Percentiles rank a stretch among this genome's conserved stretches.
phyloP scores from a whole-genome alignment of 2,888 invertebrate genomes.

The Xestobium rufovillosum region DNA sequence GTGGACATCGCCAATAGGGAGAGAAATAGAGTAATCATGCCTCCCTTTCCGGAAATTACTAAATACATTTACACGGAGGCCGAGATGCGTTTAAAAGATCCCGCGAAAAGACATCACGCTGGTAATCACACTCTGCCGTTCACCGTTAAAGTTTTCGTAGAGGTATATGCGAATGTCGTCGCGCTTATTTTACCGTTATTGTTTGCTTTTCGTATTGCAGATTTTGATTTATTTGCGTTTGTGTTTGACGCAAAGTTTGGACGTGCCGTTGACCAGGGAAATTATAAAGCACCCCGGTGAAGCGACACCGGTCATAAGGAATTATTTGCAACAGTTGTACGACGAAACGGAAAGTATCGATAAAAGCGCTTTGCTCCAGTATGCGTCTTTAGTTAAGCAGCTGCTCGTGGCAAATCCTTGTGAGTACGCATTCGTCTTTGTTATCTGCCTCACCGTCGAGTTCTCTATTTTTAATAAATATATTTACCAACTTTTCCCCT shows the following conservation, averaged over 20 bases:
- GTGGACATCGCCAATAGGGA: conserved; percentile 39
- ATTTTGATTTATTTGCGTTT: conserved; percentile 71
- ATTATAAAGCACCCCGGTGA: conserved; percentile 56
- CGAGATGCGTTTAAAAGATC: conserved; percentile 53
- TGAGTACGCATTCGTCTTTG: too few species aligned
- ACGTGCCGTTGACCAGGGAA: conserved; percentile 48
- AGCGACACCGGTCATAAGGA: conserved; percentile 57
- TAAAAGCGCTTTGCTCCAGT: conserved; percentile 56
- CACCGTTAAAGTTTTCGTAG: conserved; percentile 61
- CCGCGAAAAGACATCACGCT: conserved; percentile 52
- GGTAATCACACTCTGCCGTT: conserved; percentile 66
- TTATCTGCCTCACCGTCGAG: too few species aligned
- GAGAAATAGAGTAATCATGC: conserved; percentile 48
- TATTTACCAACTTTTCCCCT: too few species aligned
- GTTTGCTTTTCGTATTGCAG: conserved; percentile 41
- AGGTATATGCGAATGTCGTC: conserved; percentile 47
- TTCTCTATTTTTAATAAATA: conserved; percentile 4
- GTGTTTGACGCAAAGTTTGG: conserved; percentile 62
- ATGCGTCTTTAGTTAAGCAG: conserved; percentile 59
- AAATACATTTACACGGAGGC: conserved; percentile 63
- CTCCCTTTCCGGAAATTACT: conserved; percentile 66
- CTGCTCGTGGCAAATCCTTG: conserved; percentile 61
- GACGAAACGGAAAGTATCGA: conserved; percentile 36
- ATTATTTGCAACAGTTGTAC: conserved; percentile 36
- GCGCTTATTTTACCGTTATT: conserved; percentile 8